These are phyloP conservation scores for Oryctes rhinoceros DNA, from an alignment of 1,140 invertebrate species.

Conservation along the genomic window DNA sequence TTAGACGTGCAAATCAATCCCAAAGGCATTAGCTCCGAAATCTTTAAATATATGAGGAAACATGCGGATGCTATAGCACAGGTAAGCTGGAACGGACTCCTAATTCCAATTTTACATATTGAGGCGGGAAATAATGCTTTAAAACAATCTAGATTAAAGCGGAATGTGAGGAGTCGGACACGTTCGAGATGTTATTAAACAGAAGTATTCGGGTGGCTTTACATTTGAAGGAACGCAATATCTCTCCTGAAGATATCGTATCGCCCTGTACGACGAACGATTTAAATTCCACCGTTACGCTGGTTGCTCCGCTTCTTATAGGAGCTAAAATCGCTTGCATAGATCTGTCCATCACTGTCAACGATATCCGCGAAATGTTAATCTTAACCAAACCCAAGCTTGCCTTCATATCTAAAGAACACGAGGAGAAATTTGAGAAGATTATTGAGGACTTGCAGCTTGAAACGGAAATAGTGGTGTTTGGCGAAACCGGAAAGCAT, in stretches of 20 bases:
- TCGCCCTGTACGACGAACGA: constrained; percentile 56
- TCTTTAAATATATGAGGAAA: not conserved
- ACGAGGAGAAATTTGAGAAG: constrained; percentile 44
- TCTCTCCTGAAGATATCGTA: constrained; percentile 57
- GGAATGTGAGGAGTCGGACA: constrained; percentile 57
- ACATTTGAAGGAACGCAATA: constrained; percentile 53
- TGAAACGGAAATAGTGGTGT: constrained; percentile 54
- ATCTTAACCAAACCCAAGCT: constrained; percentile 58
- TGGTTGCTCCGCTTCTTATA: constrained; percentile 54
- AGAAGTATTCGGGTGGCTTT: constrained; percentile 56
- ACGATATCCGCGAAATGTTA: constrained; percentile 53
- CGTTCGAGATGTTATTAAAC: constrained; percentile 51
- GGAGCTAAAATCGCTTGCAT: constrained; percentile 48
- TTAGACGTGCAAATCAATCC: constrained; percentile 2
- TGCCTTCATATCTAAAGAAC: constrained; percentile 55
- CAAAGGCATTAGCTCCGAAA: constrained; percentile 13
- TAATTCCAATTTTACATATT: not conserved
- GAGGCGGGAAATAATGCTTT: not conserved
- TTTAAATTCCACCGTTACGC: constrained; percentile 55
- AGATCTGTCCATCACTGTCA: constrained; percentile 36
- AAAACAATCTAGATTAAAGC: constrained; percentile 55
- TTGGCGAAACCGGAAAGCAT: constrained; percentile 49
- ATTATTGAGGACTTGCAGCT: constrained; percentile 47
- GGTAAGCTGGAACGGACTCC: not conserved
- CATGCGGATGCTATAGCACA: not conserved